Percentiles rank a stretch among this genome's conserved stretches.
These are phyloP conservation scores for Peromyscus polionotus DNA, from an alignment of 2,113 vertebrate species.

Conservation along the genomic window DNA sequence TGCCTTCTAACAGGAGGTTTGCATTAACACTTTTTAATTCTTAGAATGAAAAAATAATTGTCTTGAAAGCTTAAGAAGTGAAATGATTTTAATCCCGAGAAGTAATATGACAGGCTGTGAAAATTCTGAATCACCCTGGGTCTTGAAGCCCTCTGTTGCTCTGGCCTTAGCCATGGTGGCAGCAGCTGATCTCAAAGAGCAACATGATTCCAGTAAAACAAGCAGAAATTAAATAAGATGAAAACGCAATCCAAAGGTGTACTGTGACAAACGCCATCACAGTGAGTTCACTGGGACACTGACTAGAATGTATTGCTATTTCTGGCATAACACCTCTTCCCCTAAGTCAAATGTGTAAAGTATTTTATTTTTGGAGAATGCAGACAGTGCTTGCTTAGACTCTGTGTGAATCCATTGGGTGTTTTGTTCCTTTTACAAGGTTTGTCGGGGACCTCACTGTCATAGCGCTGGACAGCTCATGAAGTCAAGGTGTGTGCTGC, in stretches of 20 bases:
- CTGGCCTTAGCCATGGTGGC: neutral
- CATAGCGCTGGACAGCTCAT: neutral
- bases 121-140: neutral
- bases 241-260: neutral
- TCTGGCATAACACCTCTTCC: neutral
- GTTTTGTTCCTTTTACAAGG: neutral
- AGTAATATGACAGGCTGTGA: neutral
- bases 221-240: neutral
- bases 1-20: neutral
- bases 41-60: neutral
- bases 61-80: constrained; percentile 3
- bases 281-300: neutral
- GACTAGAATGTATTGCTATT: neutral
- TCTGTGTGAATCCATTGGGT: too few species aligned
- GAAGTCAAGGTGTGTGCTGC: neutral
- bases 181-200: neutral
- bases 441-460: neutral
- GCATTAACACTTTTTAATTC: neutral
- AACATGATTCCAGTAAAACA: neutral
- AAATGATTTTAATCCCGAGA: neutral
- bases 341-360: neutral
- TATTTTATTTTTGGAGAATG: neutral
- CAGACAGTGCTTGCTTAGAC: neutral
- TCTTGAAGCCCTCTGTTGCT: neutral
- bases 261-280: neutral